Base-by-base conservation (phyloP, 2,113 vertebrate species). In the Chitala chitala region DNA sequence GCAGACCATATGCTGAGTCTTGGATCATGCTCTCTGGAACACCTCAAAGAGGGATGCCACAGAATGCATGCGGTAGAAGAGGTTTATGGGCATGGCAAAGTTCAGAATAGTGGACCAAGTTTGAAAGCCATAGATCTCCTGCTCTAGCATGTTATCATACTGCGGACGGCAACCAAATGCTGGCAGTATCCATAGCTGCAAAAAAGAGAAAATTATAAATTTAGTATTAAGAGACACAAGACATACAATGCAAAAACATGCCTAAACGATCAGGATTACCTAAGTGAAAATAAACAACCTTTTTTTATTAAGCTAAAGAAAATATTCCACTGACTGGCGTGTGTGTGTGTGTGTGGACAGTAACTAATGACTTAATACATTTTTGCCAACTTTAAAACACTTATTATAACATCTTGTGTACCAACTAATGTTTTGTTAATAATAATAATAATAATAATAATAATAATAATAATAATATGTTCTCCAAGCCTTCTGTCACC, bases 41-140 rank as follows among this genome's bases (percentile, higher is more conserved):
- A 98, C 94, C 80, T 99, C 97, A 51, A 98, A 96, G 70, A 99
- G 94, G 0, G 94, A 94, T 75, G 95, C 94, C 40, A 96, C 95
- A 56, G 94, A 94, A 70, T 99, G 97, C 94, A 99, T 98, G 38
- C 96, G 93, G 82, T 99, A 98, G 88, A 98, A 98, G 85, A 99
- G 94, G 78, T 92, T 96, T 77, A 99, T 91, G 38, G 97, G 97
- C 85, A 98, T 93, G 0, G 94, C 95, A 69, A 99, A 92, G 86
- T 97, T 99, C 82, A 99, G 94, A 83, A 98, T 91, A 59, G 94
- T 94, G 81, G 93, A 96, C 97, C 97, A 99, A 66, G 91, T 92
- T 83, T 92, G 88, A 84, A 95, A 96, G 82, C 96, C 96, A 76
- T 94, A 98, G 9, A 92, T 93, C 5, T 91, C 91, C 86, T 96